A percentile compares a stretch with the other conserved stretches of the same genome.
Evolutionary conservation across 2,797 vertebrate species (phyloP).

Genomic region (Nannoperca australis): DNA sequence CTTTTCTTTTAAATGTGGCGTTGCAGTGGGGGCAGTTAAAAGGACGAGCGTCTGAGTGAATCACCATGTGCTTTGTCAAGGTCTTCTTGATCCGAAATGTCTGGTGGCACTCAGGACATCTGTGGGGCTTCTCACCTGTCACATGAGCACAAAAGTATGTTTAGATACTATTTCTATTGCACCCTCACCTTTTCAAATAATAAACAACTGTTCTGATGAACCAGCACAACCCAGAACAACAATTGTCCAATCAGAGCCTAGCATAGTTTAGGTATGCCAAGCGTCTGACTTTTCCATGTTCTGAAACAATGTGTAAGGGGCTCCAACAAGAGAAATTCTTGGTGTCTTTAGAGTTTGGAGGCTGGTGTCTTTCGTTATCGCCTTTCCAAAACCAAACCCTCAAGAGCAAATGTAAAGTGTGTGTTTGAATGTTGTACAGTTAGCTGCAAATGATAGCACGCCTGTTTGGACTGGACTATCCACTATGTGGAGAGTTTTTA

Average conservation of each 20-base stretch:
- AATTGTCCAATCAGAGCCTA: not conserved
- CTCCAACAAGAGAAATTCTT: not conserved
- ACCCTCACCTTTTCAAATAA: not conserved
- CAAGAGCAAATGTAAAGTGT: not conserved
- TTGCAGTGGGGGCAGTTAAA: constrained; percentile 97
- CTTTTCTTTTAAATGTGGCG: constrained; percentile 97
- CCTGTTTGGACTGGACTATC: not conserved
- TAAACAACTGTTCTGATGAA: not conserved
- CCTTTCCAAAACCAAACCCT: not conserved
- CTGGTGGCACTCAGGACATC: constrained; percentile 95
- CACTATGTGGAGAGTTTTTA: too few relatives aligned
- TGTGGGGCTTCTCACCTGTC: constrained; percentile 96
- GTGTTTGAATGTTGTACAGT: not conserved
- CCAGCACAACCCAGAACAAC: not conserved
- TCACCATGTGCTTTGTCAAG: constrained; percentile 98
- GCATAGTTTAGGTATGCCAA: not conserved
- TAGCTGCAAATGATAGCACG: too few relatives aligned
- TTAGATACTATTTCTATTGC: too few relatives aligned
- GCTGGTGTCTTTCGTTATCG: not conserved
- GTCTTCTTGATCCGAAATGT: constrained; percentile 99
- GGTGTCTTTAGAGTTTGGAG: not conserved
- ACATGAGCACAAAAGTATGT: constrained; percentile 11
- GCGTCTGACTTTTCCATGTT: too few relatives aligned
- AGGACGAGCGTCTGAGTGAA: constrained; percentile 96
- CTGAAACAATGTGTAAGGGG: not conserved